These are phyloP conservation scores for Zeuzera pyrina DNA, from an alignment of 2,888 invertebrate species.

Conservation along the genomic window DNA sequence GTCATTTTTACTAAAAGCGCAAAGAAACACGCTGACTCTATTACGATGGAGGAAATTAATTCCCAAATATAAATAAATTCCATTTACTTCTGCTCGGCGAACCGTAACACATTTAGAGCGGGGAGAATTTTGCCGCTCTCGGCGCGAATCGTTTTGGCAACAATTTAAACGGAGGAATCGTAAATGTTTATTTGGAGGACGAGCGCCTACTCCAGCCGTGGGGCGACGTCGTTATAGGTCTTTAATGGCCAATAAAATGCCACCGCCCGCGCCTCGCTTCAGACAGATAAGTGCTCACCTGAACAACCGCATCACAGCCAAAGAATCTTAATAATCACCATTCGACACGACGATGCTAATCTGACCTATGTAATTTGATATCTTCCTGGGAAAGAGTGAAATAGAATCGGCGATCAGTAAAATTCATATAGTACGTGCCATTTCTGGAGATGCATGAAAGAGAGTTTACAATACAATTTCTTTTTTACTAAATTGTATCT, in stretches of 20 bases:
- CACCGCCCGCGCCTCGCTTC: conserved; percentile 42
- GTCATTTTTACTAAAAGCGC: conserved; percentile 36
- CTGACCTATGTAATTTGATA: too few relatives aligned
- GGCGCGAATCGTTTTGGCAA: conserved; percentile 61
- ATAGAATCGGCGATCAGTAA: too few relatives aligned
- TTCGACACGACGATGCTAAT: conserved; percentile 1
- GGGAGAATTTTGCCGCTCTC: conserved; percentile 40
- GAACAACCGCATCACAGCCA: conserved; percentile 15
- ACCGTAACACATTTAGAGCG: conserved; percentile 54
- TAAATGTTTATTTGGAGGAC: conserved; percentile 65
- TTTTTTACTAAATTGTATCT: too few relatives aligned
- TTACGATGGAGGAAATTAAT: conserved; percentile 56
- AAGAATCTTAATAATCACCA: conserved; percentile 1
- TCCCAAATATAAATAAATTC: conserved; percentile 66
- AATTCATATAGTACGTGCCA: too few relatives aligned
- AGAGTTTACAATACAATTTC: too few relatives aligned
- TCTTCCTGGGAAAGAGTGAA: too few relatives aligned
- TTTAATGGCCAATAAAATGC: conserved; percentile 68
- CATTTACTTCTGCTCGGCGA: conserved; percentile 60
- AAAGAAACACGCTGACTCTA: conserved; percentile 40
- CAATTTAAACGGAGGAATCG: conserved; percentile 62
- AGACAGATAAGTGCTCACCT: conserved; percentile 56
- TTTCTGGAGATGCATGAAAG: too few relatives aligned
- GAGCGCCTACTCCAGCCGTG: conserved; percentile 27
- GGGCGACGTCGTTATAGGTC: conserved; percentile 59